Percentiles rank a stretch among this genome's conserved stretches.
Evolutionary conservation across 1,140 invertebrate genomes (phyloP).

Genomic region (Samia ricini): DNA sequence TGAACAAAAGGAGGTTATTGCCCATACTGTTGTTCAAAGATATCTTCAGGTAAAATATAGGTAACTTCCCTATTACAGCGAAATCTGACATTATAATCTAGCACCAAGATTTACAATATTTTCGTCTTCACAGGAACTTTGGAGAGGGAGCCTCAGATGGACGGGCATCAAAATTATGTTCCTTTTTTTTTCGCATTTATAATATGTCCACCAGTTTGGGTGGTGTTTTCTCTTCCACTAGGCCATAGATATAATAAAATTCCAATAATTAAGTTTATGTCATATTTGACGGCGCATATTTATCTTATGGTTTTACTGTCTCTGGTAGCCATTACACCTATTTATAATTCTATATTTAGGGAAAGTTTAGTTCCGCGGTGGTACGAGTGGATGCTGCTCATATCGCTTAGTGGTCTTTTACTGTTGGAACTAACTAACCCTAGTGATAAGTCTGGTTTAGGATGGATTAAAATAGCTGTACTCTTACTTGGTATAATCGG

Average conservation of each 20-base stretch:
- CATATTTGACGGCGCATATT: slow-evolving; percentile 98
- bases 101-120: slow-evolving; percentile 8
- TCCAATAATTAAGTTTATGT: slow-evolving; percentile 99
- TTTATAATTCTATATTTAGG: slow-evolving; percentile 87
- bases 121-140: slow-evolving; percentile 88
- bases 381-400: slow-evolving; percentile 98
- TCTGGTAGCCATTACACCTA: slow-evolving; percentile 92
- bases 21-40: slow-evolving; percentile 92
- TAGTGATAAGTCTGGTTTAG: slow-evolving; percentile 95
- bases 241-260: slow-evolving; percentile 97
- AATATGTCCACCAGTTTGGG: slow-evolving; percentile 96
- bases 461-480: slow-evolving; percentile 95
- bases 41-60: slow-evolving; percentile 88
- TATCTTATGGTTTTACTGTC: slow-evolving; percentile 96
- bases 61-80: slow-evolving; percentile 58
- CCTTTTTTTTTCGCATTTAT: slow-evolving; percentile 94
- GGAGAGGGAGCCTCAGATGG: slow-evolving; percentile 97
- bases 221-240: slow-evolving; percentile 96
- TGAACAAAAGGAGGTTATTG: slow-evolving; percentile 98
- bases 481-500: slow-evolving; percentile 95
- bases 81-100: slow-evolving; percentile 24
- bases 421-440: slow-evolving; percentile 98
- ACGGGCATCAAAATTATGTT: slow-evolving; percentile 95
- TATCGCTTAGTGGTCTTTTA: slow-evolving; percentile 96
- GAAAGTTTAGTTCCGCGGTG: slow-evolving; percentile 87